Base-by-base conservation (phyloP, 2,797 vertebrate species). In the Gambusia yucatana region DNA sequence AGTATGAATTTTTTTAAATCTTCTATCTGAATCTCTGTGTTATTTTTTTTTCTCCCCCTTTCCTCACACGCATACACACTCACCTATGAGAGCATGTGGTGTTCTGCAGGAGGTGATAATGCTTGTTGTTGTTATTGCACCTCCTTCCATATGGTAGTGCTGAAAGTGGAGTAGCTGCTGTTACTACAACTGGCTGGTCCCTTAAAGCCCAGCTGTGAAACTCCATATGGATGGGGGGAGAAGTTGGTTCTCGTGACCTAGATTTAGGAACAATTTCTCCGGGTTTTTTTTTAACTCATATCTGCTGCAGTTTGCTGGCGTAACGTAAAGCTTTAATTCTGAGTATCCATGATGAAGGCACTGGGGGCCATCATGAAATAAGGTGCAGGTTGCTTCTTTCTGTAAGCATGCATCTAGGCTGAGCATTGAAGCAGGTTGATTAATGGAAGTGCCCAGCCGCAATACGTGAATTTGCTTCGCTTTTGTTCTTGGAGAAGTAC, bases 161-260 rank as follows among this genome's bases (percentile, higher is more conserved):
- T 84, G 72, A 82, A 81, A 82, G 87, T 90, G 86, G 67, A 70
- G 67, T 52, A 78, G 86, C 87, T 83, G 69, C 63, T 77, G 78
- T 75, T 84, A 88, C 85, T 84, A 78, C 16, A 8, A 76, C 82
- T 77, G 83, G 79, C 50, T 87, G 61, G 50, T 74, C 73, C 76
- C 75, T 7, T 72, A 73, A 70, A 80, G 81, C 83, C 71, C 82
- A 90, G 84, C 80, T 92, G 82, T 79, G 88, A 79, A 84, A 82
- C 77, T 88, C 76, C 71, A 85, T 82, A 82, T 71, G 76, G 79
- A 82, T 84, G n/a, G 43, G 71, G 81, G 82, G 81, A 75, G 79
- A 69, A 83, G 78, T 83, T 88, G 72, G 79, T 79, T 84, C 72
- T 87, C 81, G 75, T 94, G 92, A 93, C 93, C 92, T 86, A 93